phyloP scores from a whole-genome alignment of 2,888 invertebrate genomes.

The Eulithis prunata region DNA sequence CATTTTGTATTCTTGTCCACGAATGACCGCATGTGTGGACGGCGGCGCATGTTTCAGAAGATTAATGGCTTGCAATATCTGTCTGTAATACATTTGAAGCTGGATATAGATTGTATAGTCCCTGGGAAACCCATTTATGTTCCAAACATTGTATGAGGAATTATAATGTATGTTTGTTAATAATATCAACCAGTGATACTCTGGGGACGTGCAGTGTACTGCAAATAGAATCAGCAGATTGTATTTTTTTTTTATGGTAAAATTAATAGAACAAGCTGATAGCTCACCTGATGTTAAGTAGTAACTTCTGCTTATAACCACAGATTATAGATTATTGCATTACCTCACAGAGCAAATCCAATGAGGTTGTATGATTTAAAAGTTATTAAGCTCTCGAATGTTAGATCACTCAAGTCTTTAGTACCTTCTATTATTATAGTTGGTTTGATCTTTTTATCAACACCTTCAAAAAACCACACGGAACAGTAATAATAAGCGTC shows the following conservation, averaged over 20 bases:
- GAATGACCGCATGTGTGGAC: slow-evolving; percentile 11
- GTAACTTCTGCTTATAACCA: too few relatives aligned
- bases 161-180: slow-evolving; percentile 4
- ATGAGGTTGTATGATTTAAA: too few relatives aligned
- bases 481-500: slow-evolving; percentile 8
- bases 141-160: slow-evolving; percentile 1
- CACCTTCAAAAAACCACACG: slow-evolving; percentile 2
- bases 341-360: too few relatives aligned
- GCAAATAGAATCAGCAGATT: too few relatives aligned
- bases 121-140: slow-evolving; percentile 13
- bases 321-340: too few relatives aligned
- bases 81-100: slow-evolving; percentile 23
- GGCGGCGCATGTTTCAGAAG: slow-evolving; percentile 19
- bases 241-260: too few relatives aligned
- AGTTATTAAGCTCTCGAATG: too few relatives aligned
- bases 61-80: slow-evolving; percentile 25
- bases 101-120: slow-evolving; percentile 8
- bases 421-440: too few relatives aligned
- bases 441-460: neutral
- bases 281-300: too few relatives aligned
- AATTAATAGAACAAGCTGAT: too few relatives aligned
- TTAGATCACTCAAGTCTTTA: too few relatives aligned
- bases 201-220: too few relatives aligned
- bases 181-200: neutral
- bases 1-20: slow-evolving; percentile 19